Base-by-base conservation (phyloP, 37 sponge, comb jelly and placozoan genomes). In the Hexactinellida sp. region DNA sequence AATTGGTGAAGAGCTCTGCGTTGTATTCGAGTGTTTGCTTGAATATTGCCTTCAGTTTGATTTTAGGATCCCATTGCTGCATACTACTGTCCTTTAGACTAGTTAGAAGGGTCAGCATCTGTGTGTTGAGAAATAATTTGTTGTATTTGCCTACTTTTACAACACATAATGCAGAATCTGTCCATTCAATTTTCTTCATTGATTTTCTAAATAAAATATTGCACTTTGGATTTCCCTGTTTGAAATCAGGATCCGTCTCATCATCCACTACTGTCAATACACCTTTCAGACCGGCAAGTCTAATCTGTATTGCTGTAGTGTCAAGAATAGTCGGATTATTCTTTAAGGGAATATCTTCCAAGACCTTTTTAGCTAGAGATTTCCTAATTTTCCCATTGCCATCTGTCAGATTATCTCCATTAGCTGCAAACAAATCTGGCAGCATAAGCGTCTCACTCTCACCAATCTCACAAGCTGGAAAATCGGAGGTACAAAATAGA, bases 181-280 rank as follows among this genome's bases (percentile, higher is more conserved):
- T 25, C 76, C 76, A 63, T 25, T 63, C 76, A 21, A 63, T 63
- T n/a, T 63, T 63, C 76, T 63, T 63, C 76, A 63, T 63, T 32
- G 76, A 63, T 63, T 63, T 23, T 28, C 76, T 63, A n/a, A 21
- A 63, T 23, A 63, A 21, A 28, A 63, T 63, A n/a, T 1, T 63
- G 76, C 5, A 63, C 5, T 63, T 3, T 63, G 25, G 25, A 23
- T 63, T 10, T 32, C 5, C 5, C 9, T 9, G 16, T n/a, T 63
- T 23, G 25, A 63, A 63, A n/a, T 63, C 76, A 63, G 76, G 25
- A 63, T 63, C 76, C 34, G 30, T n/a, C 10, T 41, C 47, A n/a
- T n/a, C 76, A n/a, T 63, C 76, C 13, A 63, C 76, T 63, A 63
- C 13, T 3, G 76, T 63, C 34, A 63, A n/a, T n/a, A 63, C 76